phyloP scores from a whole-genome alignment of 2,888 invertebrate genomes.

The Hemistola chrysoprasaria region DNA sequence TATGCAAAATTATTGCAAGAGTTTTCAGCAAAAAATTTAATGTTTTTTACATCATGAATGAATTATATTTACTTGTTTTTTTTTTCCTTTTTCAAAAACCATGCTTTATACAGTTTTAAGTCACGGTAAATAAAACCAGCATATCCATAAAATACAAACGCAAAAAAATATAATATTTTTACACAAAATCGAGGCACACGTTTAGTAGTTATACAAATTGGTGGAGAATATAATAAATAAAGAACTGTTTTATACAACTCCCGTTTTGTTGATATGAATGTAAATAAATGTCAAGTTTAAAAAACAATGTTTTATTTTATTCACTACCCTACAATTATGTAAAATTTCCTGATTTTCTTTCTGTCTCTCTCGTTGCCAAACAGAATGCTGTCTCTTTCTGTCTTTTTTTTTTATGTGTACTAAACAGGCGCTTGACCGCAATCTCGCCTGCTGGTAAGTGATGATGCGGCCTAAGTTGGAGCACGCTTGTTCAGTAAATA shows the following conservation, averaged over 20 bases:
- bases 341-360: too few species aligned
- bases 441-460: too few species aligned
- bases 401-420: too few species aligned
- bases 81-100: constrained; percentile 23
- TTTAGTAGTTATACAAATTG: constrained; percentile 70
- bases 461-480: too few species aligned
- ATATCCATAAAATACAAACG: constrained; percentile 54
- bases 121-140: constrained; percentile 51
- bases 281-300: constrained; percentile 83
- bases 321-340: not conserved
- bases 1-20: too few species aligned
- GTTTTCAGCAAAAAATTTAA: too few species aligned
- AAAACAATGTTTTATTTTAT: constrained; percentile 41
- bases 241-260: constrained; percentile 82
- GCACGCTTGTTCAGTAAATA: too few species aligned
- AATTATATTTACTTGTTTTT: too few species aligned
- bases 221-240: constrained; percentile 56
- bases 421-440: too few species aligned
- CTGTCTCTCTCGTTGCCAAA: too few species aligned
- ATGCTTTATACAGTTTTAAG: constrained; percentile 31
- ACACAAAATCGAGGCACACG: constrained; percentile 69
- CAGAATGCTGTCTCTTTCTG: too few species aligned
- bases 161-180: constrained; percentile 64
- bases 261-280: constrained; percentile 83
- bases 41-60: too few species aligned